Conservation (phyloP, 37 sponge, comb jelly and placozoan genomes). For the Halichondria panicea region DNA sequence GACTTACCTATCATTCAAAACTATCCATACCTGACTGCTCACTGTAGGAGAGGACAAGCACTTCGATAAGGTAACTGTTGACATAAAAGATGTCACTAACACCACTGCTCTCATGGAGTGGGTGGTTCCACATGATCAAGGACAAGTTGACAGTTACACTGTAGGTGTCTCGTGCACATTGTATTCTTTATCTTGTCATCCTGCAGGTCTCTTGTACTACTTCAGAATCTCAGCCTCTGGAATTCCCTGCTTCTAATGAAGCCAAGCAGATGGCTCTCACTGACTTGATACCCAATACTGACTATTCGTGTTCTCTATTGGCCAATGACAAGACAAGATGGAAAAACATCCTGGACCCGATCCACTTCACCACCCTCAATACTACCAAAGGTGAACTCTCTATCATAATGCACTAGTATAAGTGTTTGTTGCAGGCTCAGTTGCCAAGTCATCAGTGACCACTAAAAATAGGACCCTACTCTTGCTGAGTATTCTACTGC, state of each 20-base stretch:
- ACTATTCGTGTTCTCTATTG: neutral
- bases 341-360: too few species aligned
- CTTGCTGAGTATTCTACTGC: too few species aligned
- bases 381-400: too few species aligned
- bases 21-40: too few species aligned
- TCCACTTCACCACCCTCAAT: too few species aligned
- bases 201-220: neutral
- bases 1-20: too few species aligned
- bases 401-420: too few species aligned
- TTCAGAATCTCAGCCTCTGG: neutral
- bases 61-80: neutral
- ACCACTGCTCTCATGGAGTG: neutral
- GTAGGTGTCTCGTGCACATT: neutral
- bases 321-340: too few species aligned
- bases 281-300: neutral
- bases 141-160: neutral
- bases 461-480: too few species aligned
- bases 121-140: slow-evolving; percentile 2
- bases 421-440: too few species aligned
- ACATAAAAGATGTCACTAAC: neutral
- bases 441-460: too few species aligned
- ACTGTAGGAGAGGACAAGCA: too few species aligned
- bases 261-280: neutral
- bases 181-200: neutral
- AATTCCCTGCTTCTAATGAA: neutral